Evolutionary conservation across 2,888 invertebrate species (phyloP), one percentile per base, ranked within the genome.

Genomic region (Frankliniella intonsa): DNA sequence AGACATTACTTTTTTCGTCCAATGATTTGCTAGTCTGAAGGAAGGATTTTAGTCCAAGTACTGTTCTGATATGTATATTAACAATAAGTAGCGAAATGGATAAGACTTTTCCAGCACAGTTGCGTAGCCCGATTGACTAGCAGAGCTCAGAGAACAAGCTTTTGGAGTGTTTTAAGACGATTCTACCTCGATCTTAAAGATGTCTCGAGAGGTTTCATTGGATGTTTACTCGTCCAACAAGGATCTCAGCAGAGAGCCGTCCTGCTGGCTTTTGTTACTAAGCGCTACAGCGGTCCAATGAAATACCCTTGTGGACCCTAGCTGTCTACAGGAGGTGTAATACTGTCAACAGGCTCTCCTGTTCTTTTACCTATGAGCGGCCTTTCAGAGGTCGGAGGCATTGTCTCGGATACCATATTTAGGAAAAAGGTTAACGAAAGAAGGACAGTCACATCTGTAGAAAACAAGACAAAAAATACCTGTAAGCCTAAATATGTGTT

Each of bases 351-450:
- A 76, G 69, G 25, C 69, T 76, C 69, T 22, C 69, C 69, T 76
- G 69, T 82, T 80, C 65, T 80, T 81, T 87, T 88, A 90, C 91
- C 92, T 88, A 92, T 91, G 79, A 92, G 88, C 83, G 92, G 92
- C 82, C 91, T 90, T 87, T 91, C 91, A 82, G 92, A 92, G 62
- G 92, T 91, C 80, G 91, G 90, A 84, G 92, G 91, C 88, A 91
- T 91, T 82, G 91, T 90, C 86, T 91, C 91, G 38, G 91, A 90
- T 83, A 92, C 91, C 87, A 91, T 90, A 85, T 91, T 89, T 85
- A 91, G 88, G 87, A 92, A 92, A 85, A 92, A 91, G 86, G 91
- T 91, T 85, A 92, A 88, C 55, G 92, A 91, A 85, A 92, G 89
- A 84, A 91, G 88, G 84, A 91, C 90, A 83, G 90, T 90, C 84